Base-by-base conservation (phyloP, 2,113 vertebrate species). In the Arizona elegans region DNA sequence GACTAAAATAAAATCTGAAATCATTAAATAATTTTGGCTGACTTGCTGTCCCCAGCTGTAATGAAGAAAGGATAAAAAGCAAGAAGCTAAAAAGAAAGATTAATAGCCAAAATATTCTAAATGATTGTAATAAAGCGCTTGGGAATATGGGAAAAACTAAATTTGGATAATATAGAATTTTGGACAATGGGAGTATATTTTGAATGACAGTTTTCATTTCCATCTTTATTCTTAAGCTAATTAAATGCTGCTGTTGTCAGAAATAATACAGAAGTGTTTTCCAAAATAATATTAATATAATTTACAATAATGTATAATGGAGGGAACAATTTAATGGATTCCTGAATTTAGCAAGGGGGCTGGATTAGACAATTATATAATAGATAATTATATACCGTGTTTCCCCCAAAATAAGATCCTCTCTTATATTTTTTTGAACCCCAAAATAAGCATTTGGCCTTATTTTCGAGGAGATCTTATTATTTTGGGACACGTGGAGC, bases 231-330 rank as follows among this genome's bases (percentile, higher is more conserved):
- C 17, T 81, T 81, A 21, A 81, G 17, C 15, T 81, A 21, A 38
- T 38, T 81, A 81, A 19, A 81, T 81, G 15, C 70, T 81, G 70
- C n/a, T 81, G 15, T 38, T 81, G 17, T 81, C 43, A 55, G 56
- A 59, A 52, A 87, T 6, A 26, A 62, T n/a, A 62, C 50, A 62
- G 23, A 52, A 53, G 88, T 86, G 92, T 58, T 5, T 58, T 91
- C 38, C 23, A 23, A 92, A 33, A 0, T 0, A 87, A 29, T 33
- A 10, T 0, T 85, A 29, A 92, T 55, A 93, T 93, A 15, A 23
- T 55, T 86, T 56, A n/a, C 23, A 91, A 52, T 88, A 15, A 56
- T 29, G 11, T 38, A 10, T 86, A 87, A n/a, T 70, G 12, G 12
- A 15, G 12, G 29, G 65, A 70, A 70, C 13, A n/a, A 70, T 70